Base-by-base conservation (phyloP, 2,113 vertebrate species). In the Garra rufa region DNA sequence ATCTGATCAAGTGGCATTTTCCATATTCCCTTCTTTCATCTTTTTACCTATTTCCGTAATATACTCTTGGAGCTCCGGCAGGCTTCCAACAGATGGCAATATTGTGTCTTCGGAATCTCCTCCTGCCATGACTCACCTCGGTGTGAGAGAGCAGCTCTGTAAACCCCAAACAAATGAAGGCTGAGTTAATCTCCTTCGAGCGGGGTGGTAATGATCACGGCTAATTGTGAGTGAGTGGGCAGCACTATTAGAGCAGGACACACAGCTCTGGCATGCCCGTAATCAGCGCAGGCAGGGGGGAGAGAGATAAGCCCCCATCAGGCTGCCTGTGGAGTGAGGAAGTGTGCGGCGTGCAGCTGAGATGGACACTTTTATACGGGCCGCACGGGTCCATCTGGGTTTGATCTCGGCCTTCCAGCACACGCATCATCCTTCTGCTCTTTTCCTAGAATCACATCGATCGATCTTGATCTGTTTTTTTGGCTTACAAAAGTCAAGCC, bases 41-140 rank as follows among this genome's bases (percentile, higher is more conserved):
- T 55, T 34, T 34, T 21, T 69, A 46, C 4, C 78, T 50, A n/a
- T 67, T 48, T 67, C 48, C 38, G 43, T 4, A 24, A 9, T 10
- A 14, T 21, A 26, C 10, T 69, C 30, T 14, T n/a, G 19, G 83
- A 59, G n/a, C 83, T 90, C 89, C 88, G 85, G 85, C 83, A 24
- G 1, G n/a, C 76, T 71, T 89, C 92, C 93, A 94, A 94, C 92
- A 94, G 94, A 93, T 94, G 94, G 94, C 93, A 94, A 93, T 92
- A 91, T 94, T 93, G 92, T 90, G 88, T 92, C 89, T 93, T 44
- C 76, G 52, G 81, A 87, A 74, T 19, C 44, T 77, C 81, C 26
- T 52, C 61, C 57, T 83, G 88, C 89, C 85, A 87, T 92, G 91
- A 91, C 69, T 86, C 89, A 89, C 91, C 85, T 89, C 82, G 91